Evolutionary conservation across 23 tunicate genomes (phyloP).

Genomic region (Oikopleura dioica): DNA sequence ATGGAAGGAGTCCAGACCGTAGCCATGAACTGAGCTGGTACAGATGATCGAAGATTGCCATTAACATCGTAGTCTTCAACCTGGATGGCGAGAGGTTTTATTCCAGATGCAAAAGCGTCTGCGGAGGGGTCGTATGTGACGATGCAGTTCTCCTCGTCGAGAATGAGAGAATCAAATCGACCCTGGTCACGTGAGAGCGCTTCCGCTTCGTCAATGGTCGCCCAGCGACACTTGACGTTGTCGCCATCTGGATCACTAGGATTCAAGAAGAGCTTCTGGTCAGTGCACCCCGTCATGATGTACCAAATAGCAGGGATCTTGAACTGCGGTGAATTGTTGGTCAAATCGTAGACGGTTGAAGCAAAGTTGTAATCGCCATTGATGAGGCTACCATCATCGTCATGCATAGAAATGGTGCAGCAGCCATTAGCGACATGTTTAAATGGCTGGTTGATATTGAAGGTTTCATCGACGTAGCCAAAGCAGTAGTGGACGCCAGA

Average conservation of each 20-base stretch:
- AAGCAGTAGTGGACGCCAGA: too few species aligned
- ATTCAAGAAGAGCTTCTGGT: neutral
- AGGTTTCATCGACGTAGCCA: too few species aligned
- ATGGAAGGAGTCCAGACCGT: slow-evolving; percentile 6
- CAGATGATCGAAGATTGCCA: neutral
- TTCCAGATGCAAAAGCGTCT: neutral
- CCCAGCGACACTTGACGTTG: neutral
- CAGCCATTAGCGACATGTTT: too few species aligned
- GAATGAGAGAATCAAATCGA: neutral
- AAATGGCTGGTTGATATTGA: too few species aligned
- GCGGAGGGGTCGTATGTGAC: neutral
- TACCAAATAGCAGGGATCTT: neutral
- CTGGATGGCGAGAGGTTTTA: slow-evolving; percentile 1
- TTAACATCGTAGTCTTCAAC: neutral
- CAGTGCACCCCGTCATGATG: slow-evolving; percentile 5
- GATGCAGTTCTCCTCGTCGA: neutral
- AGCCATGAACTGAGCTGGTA: neutral
- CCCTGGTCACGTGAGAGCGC: neutral
- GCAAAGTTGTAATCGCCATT: too few species aligned
- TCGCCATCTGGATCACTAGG: neutral
- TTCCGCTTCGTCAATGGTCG: slow-evolving; percentile 2
- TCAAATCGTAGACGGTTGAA: too few species aligned
- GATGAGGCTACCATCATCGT: too few species aligned
- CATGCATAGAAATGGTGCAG: too few species aligned
- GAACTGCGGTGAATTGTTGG: neutral